Conservation (phyloP, 2,797 vertebrate genomes). For the Brachyrhaphis roseni region DNA sequence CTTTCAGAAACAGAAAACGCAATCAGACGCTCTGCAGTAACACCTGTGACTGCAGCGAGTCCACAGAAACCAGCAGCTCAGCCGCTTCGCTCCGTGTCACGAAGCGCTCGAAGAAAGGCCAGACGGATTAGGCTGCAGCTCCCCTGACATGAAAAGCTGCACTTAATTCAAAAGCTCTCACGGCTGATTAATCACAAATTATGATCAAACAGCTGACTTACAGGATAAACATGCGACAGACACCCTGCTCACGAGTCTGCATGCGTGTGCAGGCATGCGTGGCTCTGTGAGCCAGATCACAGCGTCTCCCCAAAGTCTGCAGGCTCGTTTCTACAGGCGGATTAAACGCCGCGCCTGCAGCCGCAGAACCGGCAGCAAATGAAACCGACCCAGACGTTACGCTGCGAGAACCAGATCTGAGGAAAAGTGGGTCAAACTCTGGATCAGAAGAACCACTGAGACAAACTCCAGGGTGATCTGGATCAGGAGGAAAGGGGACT, state of each 20-base stretch:
- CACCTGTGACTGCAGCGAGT: conserved; percentile 28
- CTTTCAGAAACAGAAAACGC: neutral
- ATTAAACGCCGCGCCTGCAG: conserved; percentile 62
- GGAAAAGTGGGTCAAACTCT: conserved; percentile 4
- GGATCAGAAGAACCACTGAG: neutral
- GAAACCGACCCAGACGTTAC: conserved; percentile 21
- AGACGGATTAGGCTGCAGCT: conserved; percentile 64
- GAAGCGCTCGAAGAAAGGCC: conserved; percentile 51
- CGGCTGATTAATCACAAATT: conserved; percentile 71
- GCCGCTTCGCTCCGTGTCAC: conserved; percentile 43
- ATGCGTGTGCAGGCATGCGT: conserved; percentile 33
- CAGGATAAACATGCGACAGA: conserved; percentile 68
- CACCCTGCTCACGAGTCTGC: conserved; percentile 49
- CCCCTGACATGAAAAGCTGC: conserved; percentile 63
- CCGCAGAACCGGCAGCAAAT: conserved; percentile 51
- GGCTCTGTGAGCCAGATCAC: conserved; percentile 10
- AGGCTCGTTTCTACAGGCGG: conserved; percentile 63
- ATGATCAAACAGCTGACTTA: conserved; percentile 74
- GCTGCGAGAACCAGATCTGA: neutral
- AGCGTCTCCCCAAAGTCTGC: conserved; percentile 63
- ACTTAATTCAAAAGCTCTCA: conserved; percentile 63
- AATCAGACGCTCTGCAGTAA: conserved; percentile 6
- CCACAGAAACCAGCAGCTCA: conserved; percentile 1
- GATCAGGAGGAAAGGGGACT: conserved; percentile 24
- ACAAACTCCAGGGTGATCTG: neutral